phyloP scores from a whole-genome alignment of 92 coral and sea anemone species.

The Hydrozoanthus gracilis region DNA sequence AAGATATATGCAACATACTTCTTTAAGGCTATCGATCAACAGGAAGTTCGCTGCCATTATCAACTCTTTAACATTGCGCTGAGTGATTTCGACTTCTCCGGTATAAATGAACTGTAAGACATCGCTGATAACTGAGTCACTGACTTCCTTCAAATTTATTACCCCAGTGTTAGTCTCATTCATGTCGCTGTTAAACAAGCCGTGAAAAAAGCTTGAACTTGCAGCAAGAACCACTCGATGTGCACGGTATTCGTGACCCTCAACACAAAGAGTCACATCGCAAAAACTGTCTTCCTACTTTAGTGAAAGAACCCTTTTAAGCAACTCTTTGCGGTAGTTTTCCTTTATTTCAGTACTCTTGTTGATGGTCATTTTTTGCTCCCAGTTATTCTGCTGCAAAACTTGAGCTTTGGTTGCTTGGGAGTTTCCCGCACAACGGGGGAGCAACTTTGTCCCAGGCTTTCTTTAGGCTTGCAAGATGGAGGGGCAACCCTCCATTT shows the following conservation, averaged over 20 bases:
- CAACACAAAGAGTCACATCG: conserved; percentile 41
- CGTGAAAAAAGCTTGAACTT: conserved; percentile 38
- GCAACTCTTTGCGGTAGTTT: not conserved
- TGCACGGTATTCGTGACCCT: conserved; percentile 26
- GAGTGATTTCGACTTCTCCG: not conserved
- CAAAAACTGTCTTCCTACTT: conserved; percentile 41
- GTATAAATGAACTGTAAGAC: conserved; percentile 40
- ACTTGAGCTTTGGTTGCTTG: too few species aligned
- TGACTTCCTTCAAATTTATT: conserved; percentile 27
- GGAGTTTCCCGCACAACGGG: too few species aligned
- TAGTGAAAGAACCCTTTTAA: conserved; percentile 1
- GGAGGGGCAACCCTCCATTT: too few species aligned
- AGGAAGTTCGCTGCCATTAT: conserved; percentile 29
- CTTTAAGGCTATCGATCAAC: conserved; percentile 28
- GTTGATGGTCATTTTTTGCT: too few species aligned
- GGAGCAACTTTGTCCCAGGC: too few species aligned
- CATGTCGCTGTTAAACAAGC: conserved; percentile 22
- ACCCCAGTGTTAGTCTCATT: conserved; percentile 6
- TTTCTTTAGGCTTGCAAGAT: too few species aligned
- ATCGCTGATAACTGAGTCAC: conserved; percentile 20
- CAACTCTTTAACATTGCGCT: conserved; percentile 28
- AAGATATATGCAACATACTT: conserved; percentile 6
- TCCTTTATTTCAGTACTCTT: not conserved
- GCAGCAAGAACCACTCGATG: conserved; percentile 56
- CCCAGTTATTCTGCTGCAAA: too few species aligned